phyloP scores from a whole-genome alignment of 1,140 invertebrate genomes.

The Ceratosolen solmsi region DNA sequence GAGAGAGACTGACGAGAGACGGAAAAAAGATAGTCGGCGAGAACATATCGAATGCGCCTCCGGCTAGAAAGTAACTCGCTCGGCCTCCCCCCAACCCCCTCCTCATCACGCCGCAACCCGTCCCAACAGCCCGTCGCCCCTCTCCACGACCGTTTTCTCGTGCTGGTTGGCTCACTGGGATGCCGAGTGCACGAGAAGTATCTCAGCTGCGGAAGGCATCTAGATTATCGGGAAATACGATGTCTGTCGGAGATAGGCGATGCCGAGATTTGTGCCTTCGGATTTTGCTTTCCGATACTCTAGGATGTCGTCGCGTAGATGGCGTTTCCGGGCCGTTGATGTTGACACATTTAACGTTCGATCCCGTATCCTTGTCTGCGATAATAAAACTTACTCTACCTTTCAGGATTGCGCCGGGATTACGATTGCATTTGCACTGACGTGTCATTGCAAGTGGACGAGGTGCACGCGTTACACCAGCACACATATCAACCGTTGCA shows the following conservation, averaged over 20 bases:
- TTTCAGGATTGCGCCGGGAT: neutral
- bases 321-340: neutral
- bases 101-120: too few relatives aligned
- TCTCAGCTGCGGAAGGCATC: conserved; percentile 25
- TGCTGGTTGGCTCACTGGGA: neutral
- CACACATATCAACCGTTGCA: neutral
- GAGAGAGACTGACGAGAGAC: neutral
- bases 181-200: neutral
- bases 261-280: neutral
- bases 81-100: neutral
- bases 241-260: too few relatives aligned
- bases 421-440: neutral
- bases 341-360: neutral
- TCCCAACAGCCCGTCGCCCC: neutral
- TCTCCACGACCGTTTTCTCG: neutral
- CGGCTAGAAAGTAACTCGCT: conserved; percentile 48
- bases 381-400: neutral
- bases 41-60: conserved; percentile 40
- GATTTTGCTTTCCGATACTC: neutral
- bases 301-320: neutral
- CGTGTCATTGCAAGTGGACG: neutral
- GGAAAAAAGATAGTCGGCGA: neutral
- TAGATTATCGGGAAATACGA: conserved; percentile 32
- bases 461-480: neutral
- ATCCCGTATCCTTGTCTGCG: too few relatives aligned